Base-by-base conservation (phyloP, 2,113 vertebrate genomes). In the Marcusenius ussheri region DNA sequence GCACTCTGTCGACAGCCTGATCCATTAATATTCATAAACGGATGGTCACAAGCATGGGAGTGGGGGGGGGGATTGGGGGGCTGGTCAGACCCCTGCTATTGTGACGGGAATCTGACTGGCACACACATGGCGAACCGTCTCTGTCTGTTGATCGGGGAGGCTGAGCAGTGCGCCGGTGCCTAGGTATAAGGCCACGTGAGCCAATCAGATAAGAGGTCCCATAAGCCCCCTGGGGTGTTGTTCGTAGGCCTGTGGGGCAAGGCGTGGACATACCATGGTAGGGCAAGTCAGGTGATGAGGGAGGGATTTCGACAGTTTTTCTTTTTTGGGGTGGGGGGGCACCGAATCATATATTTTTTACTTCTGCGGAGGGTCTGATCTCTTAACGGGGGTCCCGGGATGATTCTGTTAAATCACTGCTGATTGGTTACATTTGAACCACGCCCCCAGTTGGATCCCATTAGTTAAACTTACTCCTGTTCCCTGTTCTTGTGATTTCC, bases 1-100 rank as follows among this genome's bases (percentile, higher is more conserved):
- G 19, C 9, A 21, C 42, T 46, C 11, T 46, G 58, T 9, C 1
- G 45, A 21, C 35, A 46, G 39, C 62, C 58, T 66, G 88, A 31
- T 11, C 9, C 62, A 88, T 88, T 70, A 88, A 88, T 88, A 88
- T 88, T 80, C 21, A 80, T 89, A 50, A 89, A 77, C 88, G n/a
- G 42, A 17, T 24, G 88, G 31, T 10, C 45, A 80, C 50, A 19
- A 35, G 50, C 45, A 27, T n/a, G 31, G 24, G 27, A 56, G 86
- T n/a, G 27, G 53, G 27, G 6, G 19, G 24, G 51, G 10, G 5
- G 8, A 51, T 7, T 21, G 2, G n/a, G 27, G 86, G 35, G 21
- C 53, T 58, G 86, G 39, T 62, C 42, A 42, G 15, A 10, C n/a
- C 86, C 27, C 53, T 49, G 27, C 39, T 42, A 39, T 58, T 27